Evolutionary conservation across 2,797 vertebrate species (phyloP), one percentile per base, ranked within the genome.

Genomic region (Gallinago nigripennis): DNA sequence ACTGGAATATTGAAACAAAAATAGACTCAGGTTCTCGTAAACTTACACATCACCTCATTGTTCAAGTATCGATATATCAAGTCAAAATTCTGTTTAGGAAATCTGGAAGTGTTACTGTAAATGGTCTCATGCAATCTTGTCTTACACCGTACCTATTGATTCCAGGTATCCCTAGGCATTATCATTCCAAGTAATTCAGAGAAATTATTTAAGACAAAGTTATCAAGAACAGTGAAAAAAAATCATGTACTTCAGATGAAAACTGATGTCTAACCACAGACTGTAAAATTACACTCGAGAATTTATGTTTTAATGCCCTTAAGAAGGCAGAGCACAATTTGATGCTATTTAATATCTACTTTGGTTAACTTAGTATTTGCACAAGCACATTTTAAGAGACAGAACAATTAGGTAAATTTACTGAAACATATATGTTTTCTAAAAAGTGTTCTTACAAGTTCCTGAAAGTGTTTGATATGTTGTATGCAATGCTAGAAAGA

Each of bases 1-100:
- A 98, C 99, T 99, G 94, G 43, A 95, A 86, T 79, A 81, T 33
- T 64, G 64, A 90, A 60, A 48, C 27, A 94, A 58, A 95, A 95
- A 83, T 16, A 86, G 31, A 77, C 5, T 95, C 71, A 90, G 69
- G 33, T 90, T 94, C 77, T 76, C 68, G 50, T 45, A 65, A 93
- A 88, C 25, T 64, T 73, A 80, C 3, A 7, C 13, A 83, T 57
- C 37, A 79, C 14, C 28, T 81, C 12, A 39, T 31, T 48, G 43
- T 76, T 58, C 56, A 64, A 57, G 39, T 51, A 82, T 23, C 75
- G 77, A 25, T 12, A 20, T 6, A 73, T 58, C 24, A 66, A 86
- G 17, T 76, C 64, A 79, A 12, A 90, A 76, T 35, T 35, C 18
- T 27, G 57, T 9, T 31, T 58, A 6, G 24, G 21, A 81, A 78